Base-by-base conservation (phyloP, 2,888 invertebrate species). In the Eupithecia insigniata region DNA sequence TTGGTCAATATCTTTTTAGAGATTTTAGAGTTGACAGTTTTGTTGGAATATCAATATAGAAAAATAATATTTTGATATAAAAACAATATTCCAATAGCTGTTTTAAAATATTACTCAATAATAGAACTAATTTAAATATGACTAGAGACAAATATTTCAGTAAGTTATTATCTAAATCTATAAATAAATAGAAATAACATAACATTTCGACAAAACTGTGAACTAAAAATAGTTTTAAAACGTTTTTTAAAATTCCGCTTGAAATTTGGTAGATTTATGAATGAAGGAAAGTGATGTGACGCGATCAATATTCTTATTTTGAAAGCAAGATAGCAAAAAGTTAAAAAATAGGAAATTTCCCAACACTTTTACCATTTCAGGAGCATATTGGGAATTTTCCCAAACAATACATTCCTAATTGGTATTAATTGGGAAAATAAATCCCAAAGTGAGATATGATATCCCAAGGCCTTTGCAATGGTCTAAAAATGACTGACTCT, bases 401-500 rank as follows among this genome's bases (percentile, higher is more conserved):
- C 58, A 64, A 3, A 26, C 30, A 32, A 30, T 26, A 71, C 71
- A 71, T 71, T 71, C 71, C 71, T 68, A 18, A 61, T 67, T 46
- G 46, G 32, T 66, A 60, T 46, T n/a, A 32, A 62, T 60, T 60
- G 36, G 64, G 26, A 36, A 64, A 34, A 36, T 34, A 5, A 5
- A 14, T 43, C 62, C 62, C 32, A 1, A 12, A 14, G 62, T 34
- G 64, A 34, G 64, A 22, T 60, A 60, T 30, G 64, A 22, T 60
- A 60, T 30, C 30, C 60, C 30, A 30, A 30, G 60, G 60, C 60
- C 60, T 60, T 60, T 2, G 16, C 36, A 30, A 70, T 71, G 66
- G 69, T 71, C 68, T 66, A 39, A 68, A 43, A 61, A 66, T 51
- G 71, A 74, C 73, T 74, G 73, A 74, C 51, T 39, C 30, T 70